A percentile compares a stretch with the other conserved stretches of the same genome.
These are phyloP conservation scores for Seira ritae DNA, from an alignment of 2,888 invertebrate genomes.

Conservation along the genomic window DNA sequence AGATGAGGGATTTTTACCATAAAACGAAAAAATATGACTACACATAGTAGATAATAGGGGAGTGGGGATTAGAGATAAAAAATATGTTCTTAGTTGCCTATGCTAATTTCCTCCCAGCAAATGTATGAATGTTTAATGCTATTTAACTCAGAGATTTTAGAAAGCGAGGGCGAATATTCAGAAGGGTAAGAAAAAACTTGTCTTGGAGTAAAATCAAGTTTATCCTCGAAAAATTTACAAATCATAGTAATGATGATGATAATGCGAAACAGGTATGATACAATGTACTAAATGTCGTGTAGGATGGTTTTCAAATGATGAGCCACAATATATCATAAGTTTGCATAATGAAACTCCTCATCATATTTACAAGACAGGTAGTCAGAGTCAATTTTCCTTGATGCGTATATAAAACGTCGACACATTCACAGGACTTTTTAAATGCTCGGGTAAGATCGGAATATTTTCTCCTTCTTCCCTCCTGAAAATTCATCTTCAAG, in stretches of 20 bases:
- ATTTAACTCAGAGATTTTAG: not conserved
- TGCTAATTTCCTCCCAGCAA: not conserved
- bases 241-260: not conserved
- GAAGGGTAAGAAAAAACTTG: constrained; percentile 30
- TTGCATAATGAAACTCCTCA: not conserved
- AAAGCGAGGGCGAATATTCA: not conserved
- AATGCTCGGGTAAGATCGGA: not conserved
- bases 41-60: constrained; percentile 23
- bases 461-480: not conserved
- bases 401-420: not conserved
- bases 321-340: not conserved
- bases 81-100: not conserved
- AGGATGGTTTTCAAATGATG: constrained; percentile 1
- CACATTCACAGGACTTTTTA: not conserved
- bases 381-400: not conserved
- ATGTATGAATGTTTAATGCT: constrained; percentile 6
- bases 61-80: not conserved
- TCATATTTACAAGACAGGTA: constrained; percentile 11
- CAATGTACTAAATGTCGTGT: not conserved
- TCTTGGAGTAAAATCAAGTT: constrained; percentile 49
- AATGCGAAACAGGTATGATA: constrained; percentile 3
- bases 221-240: constrained; percentile 31
- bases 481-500: not conserved
- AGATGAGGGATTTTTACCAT: constrained; percentile 31
- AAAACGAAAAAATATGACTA: constrained; percentile 15